These are phyloP conservation scores for Sus scrofa DNA, from an alignment of 2,113 vertebrate genomes.

Conservation along the genomic window T2T-Sscrofa CM000818.6:38437001-38437500, in stretches of 20 bases:
- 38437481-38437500: constrained; percentile 5
- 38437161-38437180: neutral
- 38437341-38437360: constrained; percentile 13
- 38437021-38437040: neutral
- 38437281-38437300: neutral
- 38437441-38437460: constrained; percentile 4
- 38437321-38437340: constrained; percentile 4
- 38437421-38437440: neutral
- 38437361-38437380: neutral
- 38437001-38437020: too few relatives aligned
- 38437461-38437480: neutral
- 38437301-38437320: neutral
- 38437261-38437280: neutral
- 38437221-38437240: constrained; percentile 26
- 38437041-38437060: neutral
- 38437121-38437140: neutral
- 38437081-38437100: constrained; percentile 33
- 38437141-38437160: neutral
- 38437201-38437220: neutral
- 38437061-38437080: neutral
- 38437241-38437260: constrained; percentile 1
- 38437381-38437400: neutral
- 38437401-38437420: constrained; percentile 18
- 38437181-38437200: neutral
- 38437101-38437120: neutral